Percentiles rank a stretch among this genome's conserved stretches.
These are phyloP conservation scores for Alca torda DNA, from an alignment of 2,797 vertebrate species.

Conservation along the genomic window DNA sequence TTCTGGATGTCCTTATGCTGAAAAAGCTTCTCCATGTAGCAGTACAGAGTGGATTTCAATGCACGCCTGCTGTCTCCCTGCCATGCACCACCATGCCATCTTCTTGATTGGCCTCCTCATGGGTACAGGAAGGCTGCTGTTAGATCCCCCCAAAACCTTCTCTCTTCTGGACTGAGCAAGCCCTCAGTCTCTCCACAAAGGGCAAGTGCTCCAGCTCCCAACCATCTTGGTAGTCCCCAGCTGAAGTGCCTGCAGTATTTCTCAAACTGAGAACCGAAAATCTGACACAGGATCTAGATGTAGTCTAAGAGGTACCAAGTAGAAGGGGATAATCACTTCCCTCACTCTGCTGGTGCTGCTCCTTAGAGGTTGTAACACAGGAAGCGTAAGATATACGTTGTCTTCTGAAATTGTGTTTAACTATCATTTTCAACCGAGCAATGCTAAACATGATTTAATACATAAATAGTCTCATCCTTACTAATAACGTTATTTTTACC, in stretches of 20 bases:
- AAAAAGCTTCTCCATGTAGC: background rate
- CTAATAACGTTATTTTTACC: background rate
- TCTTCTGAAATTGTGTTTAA: background rate
- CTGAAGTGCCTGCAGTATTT: background rate
- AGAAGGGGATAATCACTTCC: background rate
- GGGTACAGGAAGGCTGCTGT: background rate
- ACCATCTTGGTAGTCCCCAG: background rate
- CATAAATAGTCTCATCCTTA: background rate
- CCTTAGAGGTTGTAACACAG: background rate
- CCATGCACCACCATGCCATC: background rate
- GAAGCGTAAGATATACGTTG: background rate
- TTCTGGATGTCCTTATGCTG: background rate
- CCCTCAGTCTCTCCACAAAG: background rate
- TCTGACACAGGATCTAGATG: background rate
- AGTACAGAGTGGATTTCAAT: background rate
- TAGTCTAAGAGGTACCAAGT: background rate
- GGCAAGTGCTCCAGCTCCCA: background rate
- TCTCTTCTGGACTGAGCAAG: background rate
- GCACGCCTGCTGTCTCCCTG: background rate
- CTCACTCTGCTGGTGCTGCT: background rate
- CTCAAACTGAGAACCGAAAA: background rate
- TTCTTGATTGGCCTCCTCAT: background rate
- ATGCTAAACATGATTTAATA: background rate
- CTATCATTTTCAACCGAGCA: background rate
- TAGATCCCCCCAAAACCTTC: background rate